Conservation (phyloP, 2,888 invertebrate species). For the Philereme vetulata region DNA sequence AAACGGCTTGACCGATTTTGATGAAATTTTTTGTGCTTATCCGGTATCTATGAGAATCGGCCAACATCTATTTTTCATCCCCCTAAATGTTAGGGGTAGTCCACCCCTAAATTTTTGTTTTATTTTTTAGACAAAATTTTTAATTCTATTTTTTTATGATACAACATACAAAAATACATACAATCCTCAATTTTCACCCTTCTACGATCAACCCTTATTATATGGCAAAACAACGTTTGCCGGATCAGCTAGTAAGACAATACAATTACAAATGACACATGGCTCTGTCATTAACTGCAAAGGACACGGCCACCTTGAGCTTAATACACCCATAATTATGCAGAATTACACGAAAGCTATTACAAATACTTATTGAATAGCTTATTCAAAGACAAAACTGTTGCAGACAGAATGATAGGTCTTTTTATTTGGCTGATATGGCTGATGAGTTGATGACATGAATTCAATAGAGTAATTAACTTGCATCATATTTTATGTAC, state of each 20-base stretch:
- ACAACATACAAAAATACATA: background rate
- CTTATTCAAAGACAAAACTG: constrained; percentile 7
- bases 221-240: too few species aligned
- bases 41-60: too few species aligned
- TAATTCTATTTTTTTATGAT: too few species aligned
- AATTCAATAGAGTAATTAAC: background rate
- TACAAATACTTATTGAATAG: constrained; percentile 40
- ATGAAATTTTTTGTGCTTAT: too few species aligned
- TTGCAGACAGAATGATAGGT: too few species aligned
- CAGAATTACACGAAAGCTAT: constrained; percentile 49
- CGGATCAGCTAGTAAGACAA: constrained; percentile 30
- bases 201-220: too few species aligned
- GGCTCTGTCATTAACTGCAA: constrained; percentile 46
- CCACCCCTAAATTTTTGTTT: too few species aligned
- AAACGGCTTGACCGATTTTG: too few species aligned
- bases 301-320: constrained; percentile 58
- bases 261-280: constrained; percentile 51
- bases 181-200: too few species aligned
- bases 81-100: too few species aligned
- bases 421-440: background rate
- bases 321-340: constrained; percentile 55
- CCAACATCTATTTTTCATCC: too few species aligned
- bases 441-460: background rate
- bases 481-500: background rate
- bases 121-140: too few species aligned